Evolutionary conservation across 2,797 vertebrate species (phyloP).

Genomic region (Clarias fuscus): DNA sequence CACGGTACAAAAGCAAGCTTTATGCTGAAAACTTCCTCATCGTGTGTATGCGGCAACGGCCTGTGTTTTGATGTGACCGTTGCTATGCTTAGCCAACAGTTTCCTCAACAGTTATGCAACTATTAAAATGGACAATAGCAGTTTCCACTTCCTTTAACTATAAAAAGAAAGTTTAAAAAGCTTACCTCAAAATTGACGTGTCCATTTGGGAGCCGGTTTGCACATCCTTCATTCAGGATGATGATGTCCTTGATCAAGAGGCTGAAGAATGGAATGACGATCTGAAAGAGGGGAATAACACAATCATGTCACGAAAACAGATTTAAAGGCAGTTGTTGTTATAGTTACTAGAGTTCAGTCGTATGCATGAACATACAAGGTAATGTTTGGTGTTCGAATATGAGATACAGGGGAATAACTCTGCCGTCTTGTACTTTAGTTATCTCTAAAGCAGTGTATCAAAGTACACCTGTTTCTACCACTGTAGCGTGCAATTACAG

Average conservation of each 20-base stretch:
- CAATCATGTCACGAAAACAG: slow-evolving; percentile 15
- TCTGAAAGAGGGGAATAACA: slow-evolving; percentile 72
- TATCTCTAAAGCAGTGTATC: slow-evolving; percentile 16
- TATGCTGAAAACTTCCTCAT: slow-evolving; percentile 56
- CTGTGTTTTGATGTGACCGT: slow-evolving; percentile 34
- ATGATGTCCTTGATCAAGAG: slow-evolving; percentile 95
- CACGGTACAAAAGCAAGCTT: slow-evolving; percentile 28
- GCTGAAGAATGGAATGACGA: slow-evolving; percentile 97
- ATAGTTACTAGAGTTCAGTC: background rate
- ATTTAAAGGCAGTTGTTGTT: background rate
- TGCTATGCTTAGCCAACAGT: slow-evolving; percentile 39
- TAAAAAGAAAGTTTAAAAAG: background rate
- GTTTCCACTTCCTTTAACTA: slow-evolving; percentile 22
- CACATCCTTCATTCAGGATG: slow-evolving; percentile 94
- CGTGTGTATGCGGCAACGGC: slow-evolving; percentile 5
- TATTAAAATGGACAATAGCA: background rate
- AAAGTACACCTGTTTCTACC: slow-evolving; percentile 43
- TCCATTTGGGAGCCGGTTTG: slow-evolving; percentile 85
- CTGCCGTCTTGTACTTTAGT: background rate
- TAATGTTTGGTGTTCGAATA: background rate
- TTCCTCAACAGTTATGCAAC: slow-evolving; percentile 32
- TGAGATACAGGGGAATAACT: background rate
- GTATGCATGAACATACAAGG: background rate
- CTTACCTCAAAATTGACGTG: slow-evolving; percentile 92
- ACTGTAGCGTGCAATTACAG: slow-evolving; percentile 14